phyloP scores from a whole-genome alignment of 2,797 vertebrate genomes.

The Pristis pectinata region DNA sequence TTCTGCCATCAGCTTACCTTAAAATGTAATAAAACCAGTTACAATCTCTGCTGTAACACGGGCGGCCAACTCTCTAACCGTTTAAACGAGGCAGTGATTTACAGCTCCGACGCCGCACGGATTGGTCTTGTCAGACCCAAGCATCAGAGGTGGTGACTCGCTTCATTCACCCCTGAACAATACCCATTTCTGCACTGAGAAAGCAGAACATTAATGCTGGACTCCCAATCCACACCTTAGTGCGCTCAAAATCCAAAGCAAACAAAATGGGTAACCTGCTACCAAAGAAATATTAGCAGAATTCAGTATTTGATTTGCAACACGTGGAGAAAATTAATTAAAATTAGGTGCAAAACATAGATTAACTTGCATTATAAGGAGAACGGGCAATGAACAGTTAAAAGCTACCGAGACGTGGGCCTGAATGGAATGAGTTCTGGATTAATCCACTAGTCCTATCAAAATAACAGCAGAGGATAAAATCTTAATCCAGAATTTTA shows the following conservation, averaged over 20 bases:
- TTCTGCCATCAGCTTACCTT: constrained; percentile 63
- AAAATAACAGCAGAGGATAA: neutral
- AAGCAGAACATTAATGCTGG: neutral
- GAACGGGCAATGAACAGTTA: neutral
- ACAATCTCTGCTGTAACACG: neutral
- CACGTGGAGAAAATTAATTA: neutral
- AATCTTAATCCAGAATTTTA: neutral
- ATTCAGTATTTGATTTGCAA: neutral
- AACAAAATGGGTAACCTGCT: neutral
- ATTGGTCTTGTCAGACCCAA: no score
- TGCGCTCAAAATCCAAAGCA: neutral
- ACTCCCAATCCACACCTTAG: neutral
- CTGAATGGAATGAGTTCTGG: neutral
- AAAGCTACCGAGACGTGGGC: neutral
- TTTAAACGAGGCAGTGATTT: neutral
- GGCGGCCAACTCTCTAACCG: neutral
- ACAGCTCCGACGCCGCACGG: neutral
- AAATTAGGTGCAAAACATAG: neutral
- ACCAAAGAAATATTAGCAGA: no score
- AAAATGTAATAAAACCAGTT: constrained; percentile 41
- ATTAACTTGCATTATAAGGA: neutral
- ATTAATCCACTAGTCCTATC: neutral
- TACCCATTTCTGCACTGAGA: neutral
- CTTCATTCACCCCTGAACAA: neutral
- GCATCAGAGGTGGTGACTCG: neutral